A percentile compares a stretch with the other conserved stretches of the same genome.
Conservation (phyloP, 2,888 invertebrate genomes). For the Achlya flavicornis region DNA sequence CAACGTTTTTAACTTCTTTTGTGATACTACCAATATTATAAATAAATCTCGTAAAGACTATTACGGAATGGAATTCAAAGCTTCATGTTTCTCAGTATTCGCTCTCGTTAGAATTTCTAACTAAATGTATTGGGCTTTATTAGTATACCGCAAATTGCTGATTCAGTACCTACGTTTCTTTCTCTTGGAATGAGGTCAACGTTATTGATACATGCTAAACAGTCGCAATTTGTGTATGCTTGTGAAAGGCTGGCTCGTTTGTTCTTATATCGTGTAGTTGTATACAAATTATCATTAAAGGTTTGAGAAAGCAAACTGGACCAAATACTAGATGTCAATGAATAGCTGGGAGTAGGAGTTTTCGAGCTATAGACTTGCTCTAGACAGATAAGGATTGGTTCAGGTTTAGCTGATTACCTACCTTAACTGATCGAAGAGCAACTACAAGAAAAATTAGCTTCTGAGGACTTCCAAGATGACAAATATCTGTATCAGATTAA, state of each 20-base stretch:
- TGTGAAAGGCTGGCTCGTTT: conserved; percentile 33
- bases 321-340: no score
- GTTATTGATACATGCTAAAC: conserved; percentile 52
- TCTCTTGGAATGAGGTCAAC: conserved; percentile 50
- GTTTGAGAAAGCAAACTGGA: background rate
- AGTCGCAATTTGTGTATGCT: conserved; percentile 47
- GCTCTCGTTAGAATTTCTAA: background rate
- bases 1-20: no score
- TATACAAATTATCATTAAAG: background rate
- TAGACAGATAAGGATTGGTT: no score
- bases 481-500: no score
- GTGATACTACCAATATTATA: no score
- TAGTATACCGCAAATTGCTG: conserved; percentile 67
- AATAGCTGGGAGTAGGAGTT: no score
- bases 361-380: no score
- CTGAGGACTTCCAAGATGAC: no score
- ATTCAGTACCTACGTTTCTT: conserved; percentile 63
- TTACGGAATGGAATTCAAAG: background rate
- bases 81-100: background rate
- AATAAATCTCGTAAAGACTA: no score
- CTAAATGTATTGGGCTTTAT: conserved; percentile 38
- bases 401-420: no score
- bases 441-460: no score
- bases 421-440: no score
- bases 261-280: background rate